Percentiles rank a stretch among this genome's conserved stretches.
These are phyloP conservation scores for Bradypodion pumilum DNA, from an alignment of 2,797 vertebrate genomes.

Conservation along the genomic window DNA sequence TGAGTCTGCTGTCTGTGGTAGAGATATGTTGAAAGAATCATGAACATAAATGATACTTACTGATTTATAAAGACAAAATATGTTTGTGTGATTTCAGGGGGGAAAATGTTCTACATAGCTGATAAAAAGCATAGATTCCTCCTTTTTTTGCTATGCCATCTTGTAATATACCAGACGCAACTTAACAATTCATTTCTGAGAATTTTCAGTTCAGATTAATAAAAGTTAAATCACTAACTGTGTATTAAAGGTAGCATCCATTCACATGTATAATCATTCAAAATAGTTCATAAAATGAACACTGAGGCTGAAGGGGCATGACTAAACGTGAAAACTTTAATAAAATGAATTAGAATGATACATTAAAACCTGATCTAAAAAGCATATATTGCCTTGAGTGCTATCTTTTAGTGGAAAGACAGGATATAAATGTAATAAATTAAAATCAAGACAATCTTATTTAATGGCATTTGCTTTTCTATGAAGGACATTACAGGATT, in stretches of 20 bases:
- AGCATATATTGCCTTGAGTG: too few relatives aligned
- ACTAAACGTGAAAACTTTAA: conserved; percentile 47
- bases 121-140: conserved; percentile 13
- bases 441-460: conserved; percentile 24
- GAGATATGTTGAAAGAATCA: neutral
- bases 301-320: neutral
- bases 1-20: neutral
- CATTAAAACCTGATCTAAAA: conserved; percentile 28
- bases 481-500: neutral
- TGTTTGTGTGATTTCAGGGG: conserved; percentile 2
- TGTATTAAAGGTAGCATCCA: conserved; percentile 14
- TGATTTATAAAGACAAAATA: neutral
- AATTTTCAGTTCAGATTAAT: conserved; percentile 35
- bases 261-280: conserved; percentile 40
- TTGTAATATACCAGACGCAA: conserved; percentile 4
- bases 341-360: conserved; percentile 35
- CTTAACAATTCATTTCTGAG: conserved; percentile 28
- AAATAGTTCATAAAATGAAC: conserved; percentile 51
- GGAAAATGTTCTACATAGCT: neutral
- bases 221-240: conserved; percentile 19
- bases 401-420: too few relatives aligned
- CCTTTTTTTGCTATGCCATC: neutral
- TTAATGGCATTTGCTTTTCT: conserved; percentile 4
- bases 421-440: conserved; percentile 18
- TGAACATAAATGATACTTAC: neutral